Evolutionary conservation across 2,113 vertebrate genomes (phyloP), one percentile per base, ranked within the genome.

Genomic region (Eudyptes chrysolophus): DNA sequence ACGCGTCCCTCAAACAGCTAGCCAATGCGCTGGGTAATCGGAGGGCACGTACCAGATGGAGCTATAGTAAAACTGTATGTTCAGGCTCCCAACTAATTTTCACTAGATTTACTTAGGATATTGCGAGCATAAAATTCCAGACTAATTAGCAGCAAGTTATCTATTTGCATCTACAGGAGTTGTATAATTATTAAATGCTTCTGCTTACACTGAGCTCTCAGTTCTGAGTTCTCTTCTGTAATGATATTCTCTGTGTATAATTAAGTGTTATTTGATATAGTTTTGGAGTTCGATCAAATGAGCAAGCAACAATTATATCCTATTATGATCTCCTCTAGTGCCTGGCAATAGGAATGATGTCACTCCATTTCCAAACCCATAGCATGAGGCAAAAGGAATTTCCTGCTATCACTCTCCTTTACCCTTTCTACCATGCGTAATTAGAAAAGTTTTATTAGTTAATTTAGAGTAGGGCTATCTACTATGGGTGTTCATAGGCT

Each of bases 191-290:
- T 98, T 97, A 97, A 98, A 97, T 96, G 95, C 95, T 97, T 97
- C 98, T 98, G 96, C 97, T 98, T 98, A 96, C 94, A 72, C 83
- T 89, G 95, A 97, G 93, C 94, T 96, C 91, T 98, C 95, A 94
- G 95, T 96, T 95, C 95, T 38, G 70, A 96, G 93, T 95, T 97
- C 95, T 95, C 90, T 82, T 77, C 96, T 76, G 76, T 98, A 97
- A 98, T 95, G 87, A 94, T 90, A 96, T 98, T 98, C 97, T 97
- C 77, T 95, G 97, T 96, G 93, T 96, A 98, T 98, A 98, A 98
- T 98, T 98, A 98, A 98, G 95, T 98, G 97, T 96, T 98, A 98
- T 98, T 98, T 98, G 97, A 98, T 98, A 98, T 97, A 98, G 97
- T 98, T 98, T 98, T 97, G 94, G 96, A 98, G 97, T 98, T 98